Base-by-base conservation (phyloP, 2,797 vertebrate species). In the Parotocinclus haroldoi region DNA sequence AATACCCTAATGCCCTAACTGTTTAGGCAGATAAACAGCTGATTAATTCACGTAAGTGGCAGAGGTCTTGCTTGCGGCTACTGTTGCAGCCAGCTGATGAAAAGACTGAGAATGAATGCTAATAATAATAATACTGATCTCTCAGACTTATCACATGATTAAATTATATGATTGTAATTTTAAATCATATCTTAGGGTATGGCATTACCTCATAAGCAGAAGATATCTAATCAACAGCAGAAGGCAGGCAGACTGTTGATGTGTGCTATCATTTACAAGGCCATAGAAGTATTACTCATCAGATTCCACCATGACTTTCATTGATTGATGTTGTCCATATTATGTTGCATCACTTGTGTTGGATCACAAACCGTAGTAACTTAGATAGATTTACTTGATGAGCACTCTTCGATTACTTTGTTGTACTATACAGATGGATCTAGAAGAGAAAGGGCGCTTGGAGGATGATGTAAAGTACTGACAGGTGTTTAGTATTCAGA, bases 401-500 rank as follows among this genome's bases (percentile, higher is more conserved):
- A 54, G 38, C 48, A 58, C 49, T 44, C 17, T 54, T 4, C 38
- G 70, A 56, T 69, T 68, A 48, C 27, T 61, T 36, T 9, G 14
- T 62, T 58, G 67, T 37, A 68, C 18, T 53, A 54, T 73, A 48
- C 67, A 75, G 51, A 74, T 12, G 51, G 53, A 59, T 16, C 39
- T 52, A 18, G 50, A 71, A 14, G 48, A 68, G 63, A 53, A 45
- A n/a, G 7, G 61, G 54, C 45, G 69, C 44, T 72, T 72, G 46
- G 46, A 73, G 17, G 54, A n/a, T 69, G 66, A 64, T 53, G 66
- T 19, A 18, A 27, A 48, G 58, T 37, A 69, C 60, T 71, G 64
- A 71, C 85, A 83, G 79, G 79, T 85, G 78, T 77, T 89, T 88
- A 80, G 82, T 85, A 85, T 89, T 85, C 83, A 64, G 59, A 36